Percentiles rank a stretch among this genome's conserved stretches.
Evolutionary conservation across 2,797 vertebrate genomes (phyloP).

Genomic region (Ciconia nigra): DNA sequence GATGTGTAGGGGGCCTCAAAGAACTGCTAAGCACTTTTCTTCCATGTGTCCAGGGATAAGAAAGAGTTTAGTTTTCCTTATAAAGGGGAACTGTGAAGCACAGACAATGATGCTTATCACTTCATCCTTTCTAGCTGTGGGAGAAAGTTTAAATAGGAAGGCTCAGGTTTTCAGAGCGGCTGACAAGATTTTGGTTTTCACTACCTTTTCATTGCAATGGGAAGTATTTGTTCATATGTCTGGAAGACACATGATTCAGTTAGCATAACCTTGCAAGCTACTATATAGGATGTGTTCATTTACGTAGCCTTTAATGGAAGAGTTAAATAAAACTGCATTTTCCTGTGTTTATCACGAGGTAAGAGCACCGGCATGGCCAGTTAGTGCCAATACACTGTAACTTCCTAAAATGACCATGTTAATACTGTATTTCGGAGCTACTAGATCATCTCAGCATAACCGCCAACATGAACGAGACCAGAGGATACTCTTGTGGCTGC

Average conservation of each 20-base stretch:
- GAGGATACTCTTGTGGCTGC: background rate
- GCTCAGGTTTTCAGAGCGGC: background rate
- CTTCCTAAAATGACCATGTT: background rate
- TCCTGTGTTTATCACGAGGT: background rate
- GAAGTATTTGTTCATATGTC: background rate
- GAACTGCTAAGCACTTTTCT: background rate
- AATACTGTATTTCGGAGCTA: background rate
- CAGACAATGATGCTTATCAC: background rate
- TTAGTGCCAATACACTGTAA: background rate
- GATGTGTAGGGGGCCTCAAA: background rate
- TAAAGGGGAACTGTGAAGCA: background rate
- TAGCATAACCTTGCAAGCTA: background rate
- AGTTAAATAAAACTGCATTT: background rate
- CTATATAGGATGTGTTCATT: background rate
- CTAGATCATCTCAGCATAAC: background rate
- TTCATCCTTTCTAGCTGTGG: background rate
- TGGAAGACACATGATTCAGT: background rate
- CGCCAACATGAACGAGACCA: background rate
- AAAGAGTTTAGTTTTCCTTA: background rate
- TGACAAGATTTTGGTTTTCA: background rate
- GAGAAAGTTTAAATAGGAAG: background rate
- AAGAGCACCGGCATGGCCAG: background rate
- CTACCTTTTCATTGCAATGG: background rate
- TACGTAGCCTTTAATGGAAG: background rate
- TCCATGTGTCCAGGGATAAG: background rate